phyloP scores from a whole-genome alignment of 2,888 invertebrate species.

The Hydraecia micacea region DNA sequence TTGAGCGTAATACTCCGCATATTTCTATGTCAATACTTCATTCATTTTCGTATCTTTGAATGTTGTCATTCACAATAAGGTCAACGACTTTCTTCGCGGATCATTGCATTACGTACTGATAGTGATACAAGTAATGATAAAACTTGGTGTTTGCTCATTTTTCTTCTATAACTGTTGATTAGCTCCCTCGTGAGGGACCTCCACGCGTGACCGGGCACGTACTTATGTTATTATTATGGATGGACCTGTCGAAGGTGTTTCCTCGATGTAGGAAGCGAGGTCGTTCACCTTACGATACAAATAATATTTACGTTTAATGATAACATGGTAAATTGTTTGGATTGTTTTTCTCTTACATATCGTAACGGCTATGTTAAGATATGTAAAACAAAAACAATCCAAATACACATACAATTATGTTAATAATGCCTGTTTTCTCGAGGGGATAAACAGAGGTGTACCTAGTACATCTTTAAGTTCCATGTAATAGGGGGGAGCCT shows the following conservation, averaged over 20 bases:
- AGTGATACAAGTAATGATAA: slow-evolving; percentile 20
- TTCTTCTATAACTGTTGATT: slow-evolving; percentile 54
- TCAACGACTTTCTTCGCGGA: slow-evolving; percentile 40
- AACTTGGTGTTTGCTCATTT: slow-evolving; percentile 47
- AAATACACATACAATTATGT: no score
- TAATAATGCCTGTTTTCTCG: no score
- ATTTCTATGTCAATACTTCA: slow-evolving; percentile 3
- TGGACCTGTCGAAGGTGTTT: slow-evolving; percentile 21
- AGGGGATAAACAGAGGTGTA: no score
- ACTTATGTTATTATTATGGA: slow-evolving; percentile 50
- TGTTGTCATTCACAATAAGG: slow-evolving; percentile 15
- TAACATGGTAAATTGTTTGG: not conserved
- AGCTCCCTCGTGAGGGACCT: slow-evolving; percentile 17
- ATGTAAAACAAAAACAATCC: no score
- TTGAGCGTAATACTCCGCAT: slow-evolving; percentile 6
- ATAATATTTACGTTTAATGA: slow-evolving; percentile 10
- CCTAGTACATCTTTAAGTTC: no score
- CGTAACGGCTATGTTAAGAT: not conserved
- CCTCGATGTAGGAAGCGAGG: slow-evolving; percentile 3
- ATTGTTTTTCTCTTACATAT: not conserved
- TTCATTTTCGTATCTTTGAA: not conserved
- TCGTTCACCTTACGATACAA: slow-evolving; percentile 41
- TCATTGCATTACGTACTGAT: slow-evolving; percentile 9
- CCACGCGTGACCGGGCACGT: not conserved
- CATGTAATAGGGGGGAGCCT: not conserved